Conservation (phyloP, 2,797 vertebrate species). For the Chelmon rostratus region DNA sequence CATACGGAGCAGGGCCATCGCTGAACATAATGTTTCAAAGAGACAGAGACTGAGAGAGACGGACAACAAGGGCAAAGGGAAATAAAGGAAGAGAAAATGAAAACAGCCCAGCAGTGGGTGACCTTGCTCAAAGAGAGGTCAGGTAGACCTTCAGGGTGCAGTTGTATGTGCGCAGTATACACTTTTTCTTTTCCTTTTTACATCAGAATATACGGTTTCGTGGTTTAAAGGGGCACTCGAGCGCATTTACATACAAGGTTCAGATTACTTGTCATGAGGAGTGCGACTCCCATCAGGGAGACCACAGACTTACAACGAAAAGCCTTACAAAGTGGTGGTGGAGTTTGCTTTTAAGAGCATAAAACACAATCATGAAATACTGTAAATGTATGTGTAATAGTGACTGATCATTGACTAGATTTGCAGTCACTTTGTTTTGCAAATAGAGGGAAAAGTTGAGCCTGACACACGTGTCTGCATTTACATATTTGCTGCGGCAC, state of each 20-base stretch:
- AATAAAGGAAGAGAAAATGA: constrained; percentile 5
- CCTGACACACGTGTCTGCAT: background rate
- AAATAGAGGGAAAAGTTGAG: constrained; percentile 10
- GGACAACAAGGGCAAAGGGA: constrained; percentile 37
- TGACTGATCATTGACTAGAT: background rate
- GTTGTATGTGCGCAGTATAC: background rate
- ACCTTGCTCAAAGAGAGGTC: constrained; percentile 31
- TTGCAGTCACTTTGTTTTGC: background rate
- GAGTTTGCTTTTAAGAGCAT: background rate
- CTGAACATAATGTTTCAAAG: constrained; percentile 46
- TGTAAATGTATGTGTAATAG: background rate
- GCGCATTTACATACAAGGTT: background rate
- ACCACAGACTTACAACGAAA: background rate
- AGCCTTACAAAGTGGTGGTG: background rate
- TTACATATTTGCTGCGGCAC: constrained; percentile 7
- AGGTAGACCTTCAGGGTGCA: background rate
- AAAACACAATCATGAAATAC: background rate
- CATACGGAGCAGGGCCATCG: constrained; percentile 27
- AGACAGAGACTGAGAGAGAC: constrained; percentile 16
- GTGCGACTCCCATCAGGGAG: no score
- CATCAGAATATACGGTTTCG: background rate
- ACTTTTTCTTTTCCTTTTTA: background rate
- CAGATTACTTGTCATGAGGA: background rate
- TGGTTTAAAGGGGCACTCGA: background rate
- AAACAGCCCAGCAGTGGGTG: constrained; percentile 14